Evolutionary conservation across 2,113 vertebrate genomes (phyloP).

Genomic region (Felis chaus): DNA sequence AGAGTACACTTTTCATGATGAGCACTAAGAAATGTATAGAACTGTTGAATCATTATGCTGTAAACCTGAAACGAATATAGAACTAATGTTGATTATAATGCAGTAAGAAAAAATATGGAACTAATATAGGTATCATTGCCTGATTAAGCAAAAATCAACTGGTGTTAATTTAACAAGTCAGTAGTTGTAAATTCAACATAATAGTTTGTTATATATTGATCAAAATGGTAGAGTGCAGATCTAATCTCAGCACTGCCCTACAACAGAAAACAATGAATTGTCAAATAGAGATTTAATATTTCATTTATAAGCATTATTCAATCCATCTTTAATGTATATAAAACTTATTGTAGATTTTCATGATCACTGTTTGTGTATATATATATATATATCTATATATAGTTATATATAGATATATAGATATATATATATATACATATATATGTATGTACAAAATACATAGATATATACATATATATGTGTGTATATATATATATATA

Average conservation of each 20-base stretch:
- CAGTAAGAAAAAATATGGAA: background rate
- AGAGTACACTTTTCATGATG: background rate
- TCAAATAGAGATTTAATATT: background rate
- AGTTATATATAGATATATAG: background rate
- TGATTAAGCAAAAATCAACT: background rate
- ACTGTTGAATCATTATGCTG: background rate
- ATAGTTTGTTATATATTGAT: background rate
- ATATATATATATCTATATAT: background rate
- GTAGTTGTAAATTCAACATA: background rate
- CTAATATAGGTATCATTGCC: background rate
- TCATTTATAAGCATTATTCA: background rate
- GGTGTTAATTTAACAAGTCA: background rate
- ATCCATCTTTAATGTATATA: background rate
- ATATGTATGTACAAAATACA: no score
- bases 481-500: background rate
- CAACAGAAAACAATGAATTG: background rate
- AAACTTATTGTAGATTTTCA: background rate
- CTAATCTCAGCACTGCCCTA: background rate
- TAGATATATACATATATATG: background rate
- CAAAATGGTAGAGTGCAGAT: background rate
- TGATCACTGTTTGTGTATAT: background rate
- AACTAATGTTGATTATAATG: background rate
- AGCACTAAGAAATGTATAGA: background rate
- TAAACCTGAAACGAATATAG: background rate
- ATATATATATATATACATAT: background rate